Evolutionary conservation across 2,888 invertebrate genomes (phyloP), one percentile per base, ranked within the genome.

Genomic region (Leptinotarsa rubiginosa): DNA sequence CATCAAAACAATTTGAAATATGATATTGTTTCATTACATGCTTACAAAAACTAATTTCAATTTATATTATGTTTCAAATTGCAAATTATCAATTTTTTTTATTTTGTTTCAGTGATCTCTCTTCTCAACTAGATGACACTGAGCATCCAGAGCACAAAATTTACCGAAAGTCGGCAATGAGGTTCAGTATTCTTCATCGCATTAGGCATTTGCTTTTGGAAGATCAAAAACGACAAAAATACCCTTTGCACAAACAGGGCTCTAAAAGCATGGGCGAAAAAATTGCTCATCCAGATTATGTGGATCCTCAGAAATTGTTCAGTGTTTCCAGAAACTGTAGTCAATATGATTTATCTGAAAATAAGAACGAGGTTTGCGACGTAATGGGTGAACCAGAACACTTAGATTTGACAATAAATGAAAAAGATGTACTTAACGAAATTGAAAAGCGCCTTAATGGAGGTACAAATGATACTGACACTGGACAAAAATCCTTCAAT

Each of bases 231-330:
- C 80, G 81, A n/a, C 84, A 84, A 49, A 90, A 77, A 82, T 90
- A 90, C 84, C 83, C 90, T 31, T 89, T 92, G 75, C 93, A 94
- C 83, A 93, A 93, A 84, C 95, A 94, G 87, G 95, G 95, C 15
- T 95, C 96, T 80, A 93, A 94, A 79, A 91, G 93, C 75, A 91
- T 96, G 79, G 96, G 96, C 0, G 96, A 96, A 56, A 92, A 96
- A 78, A 95, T 97, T 85, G 97, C 97, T 1, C 93, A 95, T 80
- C 93, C 95, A 0, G 96, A 96, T 85, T 96, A 96, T 82, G 95
- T 93, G 0, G 95, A 96, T 85, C 96, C 96, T 0, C 91, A 92
- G 68, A 92, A 93, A 20, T 88, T 95, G 22, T 91, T 88, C 67
- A 71, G 79, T 15, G 82, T 81, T 56, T 83, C 84, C 2, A 72